Evolutionary conservation across 1,140 invertebrate species (phyloP), one percentile per base, ranked within the genome.

Genomic region (Battus philenor): DNA sequence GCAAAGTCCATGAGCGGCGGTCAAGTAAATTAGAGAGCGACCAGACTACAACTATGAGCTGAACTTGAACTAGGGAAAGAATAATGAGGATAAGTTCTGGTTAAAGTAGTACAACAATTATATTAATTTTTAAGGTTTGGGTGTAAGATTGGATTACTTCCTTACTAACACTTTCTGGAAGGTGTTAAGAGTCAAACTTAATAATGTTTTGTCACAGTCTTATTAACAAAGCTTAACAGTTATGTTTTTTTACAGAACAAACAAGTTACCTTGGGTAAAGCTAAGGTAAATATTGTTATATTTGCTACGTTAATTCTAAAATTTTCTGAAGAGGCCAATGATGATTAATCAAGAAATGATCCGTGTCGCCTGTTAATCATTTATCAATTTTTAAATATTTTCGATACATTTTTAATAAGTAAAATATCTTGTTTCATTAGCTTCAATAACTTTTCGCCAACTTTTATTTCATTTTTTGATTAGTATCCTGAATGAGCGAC

Each of bases 1-100:
- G 54, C 44, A 38, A 50, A 44, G 52, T 62, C 61, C 58, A 58
- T 49, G 33, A 50, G 50, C 64, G 60, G 65, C 62, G 57, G 59
- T 47, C 67, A 61, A 75, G 74, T 75, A 73, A 78, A 78, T 78
- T 78, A 75, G 68, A 69, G 66, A 78, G 63, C 65, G 65, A 69
- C 70, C 56, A 54, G 63, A 63, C 61, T 73, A 60, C 69, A 73
- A 71, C 72, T 71, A 72, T 74, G 67, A 67, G 61, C 67, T 64
- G 56, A 62, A 73, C 65, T 68, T 63, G 54, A 61, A 61, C 52
- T 54, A 44, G 39, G 12, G 48, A 51, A 59, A 50, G 54, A n/a
- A 5, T 54, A 45, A 4, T 47, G 39, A 55, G 69, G 72, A 76
- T 53, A 59, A 18, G 27, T n/a, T n/a, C n/a, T n/a, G n/a, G n/a